Percentiles rank a stretch among this genome's conserved stretches.
These are phyloP conservation scores for Rhinopithecus roxellana DNA, from an alignment of 2,113 vertebrate genomes.

Conservation along the genomic window DNA sequence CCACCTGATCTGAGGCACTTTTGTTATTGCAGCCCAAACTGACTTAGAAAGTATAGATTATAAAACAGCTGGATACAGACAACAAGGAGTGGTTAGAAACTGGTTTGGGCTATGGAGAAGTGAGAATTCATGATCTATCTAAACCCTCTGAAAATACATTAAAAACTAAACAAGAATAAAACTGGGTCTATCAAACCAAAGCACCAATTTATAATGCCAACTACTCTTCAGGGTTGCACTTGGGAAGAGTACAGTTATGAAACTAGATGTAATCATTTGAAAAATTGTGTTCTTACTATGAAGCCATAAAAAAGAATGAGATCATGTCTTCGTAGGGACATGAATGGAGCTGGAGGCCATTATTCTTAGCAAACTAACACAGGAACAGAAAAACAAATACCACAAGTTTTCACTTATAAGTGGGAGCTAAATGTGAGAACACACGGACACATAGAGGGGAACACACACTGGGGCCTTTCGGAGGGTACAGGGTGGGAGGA, in stretches of 20 bases:
- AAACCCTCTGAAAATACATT: neutral
- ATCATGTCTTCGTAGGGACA: no score
- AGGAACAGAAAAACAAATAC: no score
- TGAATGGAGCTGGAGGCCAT: no score
- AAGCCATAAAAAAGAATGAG: no score
- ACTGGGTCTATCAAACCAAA: neutral
- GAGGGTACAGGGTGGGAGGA: no score
- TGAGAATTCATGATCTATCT: neutral
- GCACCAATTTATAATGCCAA: neutral
- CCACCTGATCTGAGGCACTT: neutral
- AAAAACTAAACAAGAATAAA: neutral
- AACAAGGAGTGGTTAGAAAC: neutral
- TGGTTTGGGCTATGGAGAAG: neutral
- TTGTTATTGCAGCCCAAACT: neutral
- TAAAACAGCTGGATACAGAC: neutral
- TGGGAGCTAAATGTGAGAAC: no score
- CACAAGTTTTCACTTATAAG: no score
- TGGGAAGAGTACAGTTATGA: neutral
- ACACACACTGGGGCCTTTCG: no score
- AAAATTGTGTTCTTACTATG: neutral
- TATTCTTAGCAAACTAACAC: no score
- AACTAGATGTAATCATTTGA: neutral
- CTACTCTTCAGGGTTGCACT: rapidly evolving
- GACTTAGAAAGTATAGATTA: neutral
- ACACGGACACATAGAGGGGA: no score